Conservation (phyloP, 2,797 vertebrate genomes). For the Muscicapa striata region DNA sequence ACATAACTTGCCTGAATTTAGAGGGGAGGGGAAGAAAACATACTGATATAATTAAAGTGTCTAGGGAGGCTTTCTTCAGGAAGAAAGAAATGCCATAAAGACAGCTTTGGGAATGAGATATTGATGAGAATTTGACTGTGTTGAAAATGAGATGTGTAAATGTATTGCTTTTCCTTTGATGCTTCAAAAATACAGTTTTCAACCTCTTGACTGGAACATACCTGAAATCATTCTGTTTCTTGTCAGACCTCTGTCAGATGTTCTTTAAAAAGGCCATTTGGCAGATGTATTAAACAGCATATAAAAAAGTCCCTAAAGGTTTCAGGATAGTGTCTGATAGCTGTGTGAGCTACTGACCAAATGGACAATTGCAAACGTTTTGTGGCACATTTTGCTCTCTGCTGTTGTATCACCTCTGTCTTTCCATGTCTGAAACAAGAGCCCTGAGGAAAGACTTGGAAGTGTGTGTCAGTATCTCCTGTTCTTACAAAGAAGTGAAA, state of each 20-base stretch:
- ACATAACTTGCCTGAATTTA: not conserved
- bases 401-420: not conserved
- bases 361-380: not conserved
- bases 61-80: not conserved
- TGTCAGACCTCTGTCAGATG: not conserved
- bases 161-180: not conserved
- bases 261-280: slow-evolving; percentile 1
- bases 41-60: not conserved
- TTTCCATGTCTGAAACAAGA: not conserved
- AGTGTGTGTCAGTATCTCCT: not conserved
- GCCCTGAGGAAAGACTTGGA: not conserved
- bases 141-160: slow-evolving; percentile 6
- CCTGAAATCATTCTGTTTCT: not conserved
- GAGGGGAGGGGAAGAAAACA: not conserved
- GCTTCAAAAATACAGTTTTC: slow-evolving; percentile 4
- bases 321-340: not conserved
- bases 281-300: not conserved
- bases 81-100: not conserved
- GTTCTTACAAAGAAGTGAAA: not conserved
- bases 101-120: not conserved
- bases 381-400: not conserved
- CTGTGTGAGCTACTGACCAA: not conserved
- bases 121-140: not conserved
- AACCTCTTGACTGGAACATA: not conserved
- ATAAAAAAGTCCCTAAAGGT: not conserved